Base-by-base conservation (phyloP, 2,113 vertebrate genomes). In the Lepus europaeus region DNA sequence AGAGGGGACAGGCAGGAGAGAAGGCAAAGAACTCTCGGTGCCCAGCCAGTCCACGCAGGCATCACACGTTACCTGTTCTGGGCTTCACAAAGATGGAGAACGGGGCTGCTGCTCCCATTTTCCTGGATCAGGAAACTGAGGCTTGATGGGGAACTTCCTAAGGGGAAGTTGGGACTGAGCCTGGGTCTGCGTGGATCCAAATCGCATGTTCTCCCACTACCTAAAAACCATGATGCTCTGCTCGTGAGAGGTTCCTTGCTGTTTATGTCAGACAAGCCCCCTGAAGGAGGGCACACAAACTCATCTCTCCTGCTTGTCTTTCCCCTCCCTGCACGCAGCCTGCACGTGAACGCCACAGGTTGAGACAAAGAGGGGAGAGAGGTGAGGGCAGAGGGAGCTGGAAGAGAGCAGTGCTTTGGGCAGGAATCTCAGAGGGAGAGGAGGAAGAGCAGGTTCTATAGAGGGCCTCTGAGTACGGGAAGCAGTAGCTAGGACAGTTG, bases 181-280 rank as follows among this genome's bases (percentile, higher is more conserved):
- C 45, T 45, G 45, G 13, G 10, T 93, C 76, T 49, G 14, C 9
- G 0, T 72, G 76, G 91, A 80, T 36, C 86, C 70, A 89, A 68
- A 93, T 36, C 39, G 74, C 80, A 63, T 72, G 22, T 82, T 91
- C 74, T 88, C 82, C n/a, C 27, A 69, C 33, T 70, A 27, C 78
- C 49, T 72, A 63, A 68, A 94, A 83, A 91, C 45, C 36, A 68
- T 5, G 20, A 82, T 51, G 59, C 63, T 49, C 66, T 25, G 31
- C 31, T 69, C 59, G 73, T 36, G 78, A 78, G 84, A 94, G 59
- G 90, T 87, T 93, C 59, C 87, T 87, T 94, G 91, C 39, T 92
- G 16, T 90, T 87, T 70, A 69, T 56, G 69, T 29, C 23, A 87
- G 87, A 81, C 23, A 69, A 23, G 22, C 2, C 13, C 78, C 19